A percentile compares a stretch with the other conserved stretches of the same genome.
Evolutionary conservation across 2,113 vertebrate species (phyloP).

Genomic region (Ochotona princeps): DNA sequence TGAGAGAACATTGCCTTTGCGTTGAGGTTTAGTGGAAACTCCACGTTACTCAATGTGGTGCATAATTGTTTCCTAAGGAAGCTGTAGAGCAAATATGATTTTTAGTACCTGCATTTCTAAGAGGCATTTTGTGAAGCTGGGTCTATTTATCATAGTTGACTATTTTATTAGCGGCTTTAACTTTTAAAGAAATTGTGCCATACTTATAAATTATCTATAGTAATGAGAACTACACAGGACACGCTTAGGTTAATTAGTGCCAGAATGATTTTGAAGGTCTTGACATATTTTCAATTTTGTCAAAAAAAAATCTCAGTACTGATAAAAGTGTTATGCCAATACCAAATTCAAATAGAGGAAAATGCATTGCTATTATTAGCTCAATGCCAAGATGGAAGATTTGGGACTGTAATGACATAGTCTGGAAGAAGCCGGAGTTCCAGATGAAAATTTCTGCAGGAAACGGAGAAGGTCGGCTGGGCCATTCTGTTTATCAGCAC

Average conservation of each 20-base stretch:
- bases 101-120: background rate
- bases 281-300: conserved; percentile 39
- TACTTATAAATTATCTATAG: conserved; percentile 39
- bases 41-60: background rate
- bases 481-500: background rate
- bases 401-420: background rate
- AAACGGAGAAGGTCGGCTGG: background rate
- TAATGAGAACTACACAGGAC: background rate
- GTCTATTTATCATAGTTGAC: background rate
- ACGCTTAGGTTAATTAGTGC: conserved; percentile 53
- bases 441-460: conserved; percentile 33
- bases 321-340: background rate
- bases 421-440: background rate
- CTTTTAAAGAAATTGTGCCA: conserved; percentile 29
- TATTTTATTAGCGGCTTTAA: conserved; percentile 46
- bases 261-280: conserved; percentile 35
- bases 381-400: background rate
- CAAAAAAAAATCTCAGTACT: conserved; percentile 33
- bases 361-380: background rate
- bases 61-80: conserved; percentile 66
- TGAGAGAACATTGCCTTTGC: conserved; percentile 54
- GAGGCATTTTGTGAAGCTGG: background rate
- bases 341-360: conserved; percentile 14
- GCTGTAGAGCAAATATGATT: conserved; percentile 25
- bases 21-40: conserved; percentile 50